phyloP scores from a whole-genome alignment of 2,888 invertebrate genomes.

The Prenolepis imparis region DNA sequence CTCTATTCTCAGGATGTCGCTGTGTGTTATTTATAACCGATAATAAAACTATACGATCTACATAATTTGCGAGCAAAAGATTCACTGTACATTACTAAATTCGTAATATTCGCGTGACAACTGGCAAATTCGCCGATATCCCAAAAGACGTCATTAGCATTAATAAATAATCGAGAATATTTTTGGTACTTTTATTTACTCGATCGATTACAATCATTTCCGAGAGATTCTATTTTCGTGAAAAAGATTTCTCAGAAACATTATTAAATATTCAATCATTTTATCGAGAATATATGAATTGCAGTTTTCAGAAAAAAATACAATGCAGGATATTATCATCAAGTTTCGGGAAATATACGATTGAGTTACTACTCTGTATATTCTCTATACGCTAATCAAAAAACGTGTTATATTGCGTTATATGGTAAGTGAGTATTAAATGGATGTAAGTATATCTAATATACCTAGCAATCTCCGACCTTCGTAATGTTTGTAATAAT shows the following conservation, averaged over 20 bases:
- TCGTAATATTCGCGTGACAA: not conserved
- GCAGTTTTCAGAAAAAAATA: not conserved
- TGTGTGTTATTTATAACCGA: not conserved
- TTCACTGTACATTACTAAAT: slow-evolving; percentile 9
- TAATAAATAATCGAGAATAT: not conserved
- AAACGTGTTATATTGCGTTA: too few relatives aligned
- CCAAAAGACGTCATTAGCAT: not conserved
- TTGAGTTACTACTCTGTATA: not conserved
- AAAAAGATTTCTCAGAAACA: not conserved
- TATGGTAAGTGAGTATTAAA: slow-evolving; percentile 15
- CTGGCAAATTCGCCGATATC: not conserved
- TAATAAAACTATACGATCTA: not conserved
- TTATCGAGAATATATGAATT: not conserved
- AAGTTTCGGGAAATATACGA: slow-evolving; percentile 27
- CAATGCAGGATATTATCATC: slow-evolving; percentile 5
- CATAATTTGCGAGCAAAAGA: not conserved
- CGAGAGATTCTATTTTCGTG: not conserved
- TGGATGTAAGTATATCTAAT: slow-evolving; percentile 27
- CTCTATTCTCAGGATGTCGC: not conserved
- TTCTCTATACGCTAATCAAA: not conserved
- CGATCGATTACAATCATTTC: not conserved
- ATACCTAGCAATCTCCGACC: slow-evolving; percentile 9
- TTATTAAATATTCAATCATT: slow-evolving; percentile 12
- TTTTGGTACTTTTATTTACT: not conserved
- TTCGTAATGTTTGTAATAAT: slow-evolving; percentile 34